Conservation (phyloP, 2,888 invertebrate genomes). For the Microctonus aethiopoides region DNA sequence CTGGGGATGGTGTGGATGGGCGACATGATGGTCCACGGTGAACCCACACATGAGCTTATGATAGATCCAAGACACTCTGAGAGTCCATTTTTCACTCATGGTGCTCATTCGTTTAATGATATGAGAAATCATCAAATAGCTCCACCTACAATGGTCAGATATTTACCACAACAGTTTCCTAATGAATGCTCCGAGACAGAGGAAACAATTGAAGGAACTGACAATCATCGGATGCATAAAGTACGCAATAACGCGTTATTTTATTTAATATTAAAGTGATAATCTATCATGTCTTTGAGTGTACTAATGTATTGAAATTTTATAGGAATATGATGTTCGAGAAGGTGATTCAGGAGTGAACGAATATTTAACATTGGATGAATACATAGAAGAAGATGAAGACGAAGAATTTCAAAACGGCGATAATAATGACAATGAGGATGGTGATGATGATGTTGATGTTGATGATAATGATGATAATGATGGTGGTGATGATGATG, state of each 20-base stretch:
- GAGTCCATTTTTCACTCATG: slow-evolving; percentile 61
- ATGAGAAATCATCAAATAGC: slow-evolving; percentile 63
- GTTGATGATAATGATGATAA: slow-evolving; percentile 65
- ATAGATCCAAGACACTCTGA: slow-evolving; percentile 64
- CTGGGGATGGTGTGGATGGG: slow-evolving; percentile 79
- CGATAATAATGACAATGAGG: slow-evolving; percentile 47
- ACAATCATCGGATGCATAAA: slow-evolving; percentile 61
- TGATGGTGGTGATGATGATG: slow-evolving; percentile 58
- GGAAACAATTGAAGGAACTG: slow-evolving; percentile 62
- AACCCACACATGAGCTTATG: slow-evolving; percentile 63
- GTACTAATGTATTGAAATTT: slow-evolving; percentile 11
- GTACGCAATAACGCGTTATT: slow-evolving; percentile 40
- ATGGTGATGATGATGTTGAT: not conserved
- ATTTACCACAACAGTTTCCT: slow-evolving; percentile 60
- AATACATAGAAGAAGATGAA: slow-evolving; percentile 69
- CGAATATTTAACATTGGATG: slow-evolving; percentile 64
- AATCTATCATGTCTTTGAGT: not conserved
- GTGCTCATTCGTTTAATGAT: slow-evolving; percentile 61
- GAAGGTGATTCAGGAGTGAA: slow-evolving; percentile 61
- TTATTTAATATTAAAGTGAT: slow-evolving; percentile 24
- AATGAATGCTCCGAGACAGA: slow-evolving; percentile 64
- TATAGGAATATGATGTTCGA: slow-evolving; percentile 58
- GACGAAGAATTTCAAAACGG: slow-evolving; percentile 46
- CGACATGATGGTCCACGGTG: slow-evolving; percentile 66
- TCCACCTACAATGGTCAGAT: slow-evolving; percentile 63